Base-by-base conservation (phyloP, 2,888 invertebrate genomes). In the Volucella zonaria region DNA sequence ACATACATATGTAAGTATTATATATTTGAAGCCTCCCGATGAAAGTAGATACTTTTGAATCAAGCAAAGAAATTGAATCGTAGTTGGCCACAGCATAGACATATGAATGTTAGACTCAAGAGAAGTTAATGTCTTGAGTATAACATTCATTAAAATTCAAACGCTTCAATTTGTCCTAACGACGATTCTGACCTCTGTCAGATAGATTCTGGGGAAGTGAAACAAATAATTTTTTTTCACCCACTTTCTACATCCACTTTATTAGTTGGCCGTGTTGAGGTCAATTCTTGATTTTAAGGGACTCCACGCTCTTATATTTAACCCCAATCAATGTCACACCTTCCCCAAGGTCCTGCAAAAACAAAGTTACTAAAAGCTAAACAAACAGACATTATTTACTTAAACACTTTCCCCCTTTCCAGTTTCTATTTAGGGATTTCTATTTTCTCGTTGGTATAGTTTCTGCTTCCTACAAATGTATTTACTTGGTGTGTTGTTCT, bases 311-410 rank as follows among this genome's bases (percentile, higher is more conserved):
- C 14, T 51, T 58, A 75, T 75, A 51, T 58, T 51, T 59, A 43
- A 75, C 75, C 75, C 67, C 43, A 59, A 59, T 75, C 75, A 75
- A 58, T 75, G 75, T 75, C 75, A 66, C 58, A 59, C 49, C 56
- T 75, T 43, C 23, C 58, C 23, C 11, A n/a, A 56, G 8, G 23
- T 14, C 23, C 12, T 31, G 23, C 18, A 38, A 62, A 61, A 40
- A 51, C 56, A 58, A 68, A 59, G 42, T 59, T 52, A 31, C 47
- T 66, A 47, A 67, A 56, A 73, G 71, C 54, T 15, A 82, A 67
- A 49, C 71, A 59, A 54, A 77, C 67, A 73, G 66, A 61, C 78
- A 73, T 70, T 71, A 76, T 51, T 56, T 62, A 78, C 77, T 77
- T 70, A 54, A 78, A 78, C 66, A 73, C 43, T 71, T 78, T 56